Conservation (phyloP, 1,140 invertebrate genomes). For the Chymomyza costata region DNA sequence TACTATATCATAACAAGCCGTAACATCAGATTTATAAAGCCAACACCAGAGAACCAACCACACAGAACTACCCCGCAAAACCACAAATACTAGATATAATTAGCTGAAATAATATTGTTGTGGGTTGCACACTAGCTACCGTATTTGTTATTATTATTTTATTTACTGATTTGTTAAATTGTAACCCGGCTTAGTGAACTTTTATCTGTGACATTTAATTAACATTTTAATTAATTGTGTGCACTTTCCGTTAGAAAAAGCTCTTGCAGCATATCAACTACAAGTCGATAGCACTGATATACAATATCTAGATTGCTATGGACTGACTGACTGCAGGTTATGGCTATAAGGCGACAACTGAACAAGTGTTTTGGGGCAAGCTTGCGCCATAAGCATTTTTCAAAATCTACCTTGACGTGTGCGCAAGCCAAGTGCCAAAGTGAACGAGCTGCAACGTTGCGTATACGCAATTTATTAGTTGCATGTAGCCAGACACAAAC, state of each 20-base stretch:
- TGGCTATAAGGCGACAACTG: constrained; percentile 36
- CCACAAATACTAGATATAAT: neutral
- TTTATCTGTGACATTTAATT: constrained; percentile 72
- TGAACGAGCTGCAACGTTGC: constrained; percentile 44
- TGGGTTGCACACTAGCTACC: constrained; percentile 30
- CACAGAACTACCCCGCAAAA: too few species aligned
- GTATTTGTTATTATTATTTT: neutral
- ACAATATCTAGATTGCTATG: neutral
- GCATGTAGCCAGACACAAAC: constrained; percentile 40
- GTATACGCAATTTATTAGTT: constrained; percentile 70
- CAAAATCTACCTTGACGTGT: too few species aligned
- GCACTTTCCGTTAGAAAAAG: constrained; percentile 69
- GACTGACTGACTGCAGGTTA: neutral
- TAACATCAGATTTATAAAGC: constrained; percentile 47
- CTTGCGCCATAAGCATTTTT: constrained; percentile 69
- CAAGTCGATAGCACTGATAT: neutral
- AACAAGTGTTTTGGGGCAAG: constrained; percentile 55
- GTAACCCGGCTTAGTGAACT: constrained; percentile 29
- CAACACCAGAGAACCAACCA: constrained; percentile 23
- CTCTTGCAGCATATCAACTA: neutral
- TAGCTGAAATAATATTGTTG: constrained; percentile 22
- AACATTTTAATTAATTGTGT: constrained; percentile 72
- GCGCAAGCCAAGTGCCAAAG: constrained; percentile 13
- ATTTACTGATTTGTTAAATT: neutral
- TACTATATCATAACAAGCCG: constrained; percentile 55